Conservation (phyloP, 2,113 vertebrate species). For the Python bivittatus region DNA sequence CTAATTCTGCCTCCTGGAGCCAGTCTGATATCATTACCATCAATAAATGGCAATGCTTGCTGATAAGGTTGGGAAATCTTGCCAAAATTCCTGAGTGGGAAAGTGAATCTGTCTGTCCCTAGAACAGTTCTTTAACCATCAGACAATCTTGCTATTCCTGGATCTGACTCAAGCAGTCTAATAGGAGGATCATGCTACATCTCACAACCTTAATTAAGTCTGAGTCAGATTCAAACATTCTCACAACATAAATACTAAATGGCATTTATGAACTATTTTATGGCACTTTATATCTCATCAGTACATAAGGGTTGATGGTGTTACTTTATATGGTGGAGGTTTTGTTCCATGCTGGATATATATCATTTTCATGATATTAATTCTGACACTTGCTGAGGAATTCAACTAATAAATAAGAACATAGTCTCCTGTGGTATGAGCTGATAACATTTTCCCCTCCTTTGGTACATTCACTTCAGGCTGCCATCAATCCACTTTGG, state of each 20-base stretch:
- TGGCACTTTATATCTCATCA: slow-evolving; percentile 1
- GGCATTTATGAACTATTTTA: slow-evolving; percentile 12
- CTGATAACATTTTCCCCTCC: neutral
- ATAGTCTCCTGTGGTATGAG: neutral
- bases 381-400: slow-evolving; percentile 25
- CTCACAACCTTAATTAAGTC: slow-evolving; percentile 19
- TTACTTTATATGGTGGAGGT: slow-evolving; percentile 6
- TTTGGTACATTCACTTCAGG: neutral
- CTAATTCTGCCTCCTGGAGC: neutral
- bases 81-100: neutral
- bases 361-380: slow-evolving; percentile 16
- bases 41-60: neutral
- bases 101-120: neutral
- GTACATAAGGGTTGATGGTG: slow-evolving; percentile 8
- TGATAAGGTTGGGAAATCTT: neutral
- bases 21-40: neutral
- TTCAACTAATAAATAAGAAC: slow-evolving; percentile 30
- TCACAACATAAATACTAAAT: slow-evolving; percentile 22
- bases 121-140: neutral
- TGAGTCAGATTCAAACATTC: slow-evolving; percentile 6
- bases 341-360: slow-evolving; percentile 7
- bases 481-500: neutral
- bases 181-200: slow-evolving; percentile 3
- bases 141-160: neutral
- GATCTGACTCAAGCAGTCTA: neutral